A percentile compares a stretch with the other conserved stretches of the same genome.
Evolutionary conservation across 1,140 invertebrate genomes (phyloP).

Genomic region (Dolichoris vasculosae): DNA sequence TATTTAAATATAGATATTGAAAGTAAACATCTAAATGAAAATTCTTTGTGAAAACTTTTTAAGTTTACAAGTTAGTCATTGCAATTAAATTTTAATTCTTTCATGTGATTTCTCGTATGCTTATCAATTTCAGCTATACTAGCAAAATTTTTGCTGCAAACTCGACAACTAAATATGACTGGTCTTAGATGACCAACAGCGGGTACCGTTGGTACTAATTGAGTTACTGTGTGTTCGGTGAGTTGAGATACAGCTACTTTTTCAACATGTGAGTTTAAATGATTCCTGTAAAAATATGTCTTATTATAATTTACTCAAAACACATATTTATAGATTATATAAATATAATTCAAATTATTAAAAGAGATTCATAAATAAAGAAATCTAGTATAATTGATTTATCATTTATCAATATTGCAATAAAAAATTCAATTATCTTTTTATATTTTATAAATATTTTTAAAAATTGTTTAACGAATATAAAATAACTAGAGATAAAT

Average conservation of each 20-base stretch:
- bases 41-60: not conserved
- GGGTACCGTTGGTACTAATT: not conserved
- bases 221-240: not conserved
- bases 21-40: not conserved
- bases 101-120: conserved; percentile 59
- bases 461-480: not conserved
- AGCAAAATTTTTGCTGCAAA: conserved; percentile 60
- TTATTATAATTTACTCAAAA: not conserved
- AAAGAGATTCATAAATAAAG: no score
- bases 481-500: not conserved
- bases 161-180: conserved; percentile 59
- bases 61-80: not conserved
- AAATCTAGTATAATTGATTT: no score
- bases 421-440: no score
- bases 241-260: conserved; percentile 47
- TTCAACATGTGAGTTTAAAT: conserved; percentile 56
- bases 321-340: no score
- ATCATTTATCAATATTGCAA: no score
- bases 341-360: no score
- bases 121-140: conserved; percentile 58
- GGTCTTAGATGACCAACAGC: conserved; percentile 54
- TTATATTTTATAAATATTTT: not conserved
- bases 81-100: conserved; percentile 32
- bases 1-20: not conserved
- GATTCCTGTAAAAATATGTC: conserved; percentile 55